Evolutionary conservation across 1,140 invertebrate species (phyloP).

Genomic region (Bombus pascuorum): DNA sequence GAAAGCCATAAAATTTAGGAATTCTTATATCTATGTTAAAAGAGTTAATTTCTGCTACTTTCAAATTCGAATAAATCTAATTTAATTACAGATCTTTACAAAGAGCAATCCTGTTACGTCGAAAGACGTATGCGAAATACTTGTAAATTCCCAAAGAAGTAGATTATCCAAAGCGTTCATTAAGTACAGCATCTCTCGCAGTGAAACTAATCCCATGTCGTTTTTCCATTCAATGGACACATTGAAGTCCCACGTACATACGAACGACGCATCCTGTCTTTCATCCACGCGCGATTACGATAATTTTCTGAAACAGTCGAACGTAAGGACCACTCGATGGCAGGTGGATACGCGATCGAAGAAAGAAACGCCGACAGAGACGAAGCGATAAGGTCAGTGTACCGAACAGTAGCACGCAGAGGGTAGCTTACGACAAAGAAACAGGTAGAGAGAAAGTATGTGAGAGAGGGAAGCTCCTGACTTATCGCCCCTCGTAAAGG

Average conservation of each 20-base stretch:
- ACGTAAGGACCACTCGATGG: background rate
- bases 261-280: background rate
- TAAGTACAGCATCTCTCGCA: background rate
- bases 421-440: background rate
- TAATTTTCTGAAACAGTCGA: constrained; percentile 36
- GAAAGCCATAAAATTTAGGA: too few relatives aligned
- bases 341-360: background rate
- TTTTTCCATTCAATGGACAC: background rate
- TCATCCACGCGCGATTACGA: constrained; percentile 29
- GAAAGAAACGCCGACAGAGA: constrained; percentile 14
- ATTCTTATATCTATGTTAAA: background rate
- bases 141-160: background rate
- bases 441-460: background rate
- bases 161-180: constrained; percentile 6
- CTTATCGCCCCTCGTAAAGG: constrained; percentile 73
- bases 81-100: background rate
- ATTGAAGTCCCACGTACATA: background rate
- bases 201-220: background rate
- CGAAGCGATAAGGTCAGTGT: constrained; percentile 34
- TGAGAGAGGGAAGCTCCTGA: constrained; percentile 62
- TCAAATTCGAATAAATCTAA: background rate
- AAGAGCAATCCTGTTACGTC: background rate
- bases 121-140: background rate
- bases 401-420: constrained; percentile 21
- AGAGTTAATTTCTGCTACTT: background rate